Conservation (phyloP, 1,140 invertebrate species). For the Babylonia areolata region DNA sequence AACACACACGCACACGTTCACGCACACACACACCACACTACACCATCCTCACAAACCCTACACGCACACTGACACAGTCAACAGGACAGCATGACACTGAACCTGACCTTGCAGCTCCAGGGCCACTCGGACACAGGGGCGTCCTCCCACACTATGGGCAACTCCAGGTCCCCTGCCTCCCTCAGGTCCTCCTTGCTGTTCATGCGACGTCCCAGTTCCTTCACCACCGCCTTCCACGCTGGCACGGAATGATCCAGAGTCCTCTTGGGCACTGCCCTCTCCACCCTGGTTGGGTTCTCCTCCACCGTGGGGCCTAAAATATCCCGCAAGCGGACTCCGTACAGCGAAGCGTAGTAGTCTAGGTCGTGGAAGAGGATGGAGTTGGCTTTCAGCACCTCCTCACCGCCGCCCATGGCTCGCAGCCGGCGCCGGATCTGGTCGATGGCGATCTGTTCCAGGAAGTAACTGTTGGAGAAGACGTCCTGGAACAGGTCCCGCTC, state of each 20-base stretch:
- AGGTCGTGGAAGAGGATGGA: slow-evolving; percentile 54
- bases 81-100: no score
- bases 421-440: slow-evolving; percentile 35
- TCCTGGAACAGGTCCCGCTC: slow-evolving; percentile 35
- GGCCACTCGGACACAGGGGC: not conserved
- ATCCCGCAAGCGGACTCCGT: slow-evolving; percentile 53
- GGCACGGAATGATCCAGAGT: not conserved
- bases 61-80: no score
- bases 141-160: slow-evolving; percentile 3
- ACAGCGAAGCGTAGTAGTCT: slow-evolving; percentile 57
- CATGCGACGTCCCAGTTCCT: slow-evolving; percentile 27
- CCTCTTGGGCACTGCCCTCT: not conserved
- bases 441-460: slow-evolving; percentile 39
- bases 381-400: slow-evolving; percentile 25
- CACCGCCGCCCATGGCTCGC: slow-evolving; percentile 19
- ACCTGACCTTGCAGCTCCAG: slow-evolving; percentile 24
- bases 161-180: not conserved
- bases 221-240: slow-evolving; percentile 22
- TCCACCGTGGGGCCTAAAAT: slow-evolving; percentile 12
- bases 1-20: no score
- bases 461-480: slow-evolving; percentile 39
- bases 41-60: no score
- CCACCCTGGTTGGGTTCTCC: not conserved
- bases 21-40: no score
- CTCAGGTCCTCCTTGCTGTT: slow-evolving; percentile 19